A percentile compares a stretch with the other conserved stretches of the same genome.
These are phyloP conservation scores for Sus cebifrons DNA, from an alignment of 2,797 vertebrate genomes.

Conservation along the genomic window DNA sequence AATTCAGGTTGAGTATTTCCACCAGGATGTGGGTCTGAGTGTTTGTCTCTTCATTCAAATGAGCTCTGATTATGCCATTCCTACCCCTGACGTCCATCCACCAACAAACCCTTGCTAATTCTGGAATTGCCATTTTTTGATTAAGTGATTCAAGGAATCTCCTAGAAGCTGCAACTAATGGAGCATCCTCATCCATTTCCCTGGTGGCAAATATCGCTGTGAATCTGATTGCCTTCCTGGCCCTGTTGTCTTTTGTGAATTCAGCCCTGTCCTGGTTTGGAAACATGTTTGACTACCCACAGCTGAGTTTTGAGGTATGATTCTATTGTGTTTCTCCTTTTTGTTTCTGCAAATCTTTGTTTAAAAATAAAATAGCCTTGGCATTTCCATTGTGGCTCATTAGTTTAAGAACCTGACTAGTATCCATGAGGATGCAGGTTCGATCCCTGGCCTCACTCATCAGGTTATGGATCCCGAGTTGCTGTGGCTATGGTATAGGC, in stretches of 20 bases:
- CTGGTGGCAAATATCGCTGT: constrained; percentile 92
- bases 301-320: constrained; percentile 94
- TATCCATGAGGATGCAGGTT: too few species aligned
- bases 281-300: constrained; percentile 93
- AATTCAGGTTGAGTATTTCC: background rate
- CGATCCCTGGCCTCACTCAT: too few species aligned
- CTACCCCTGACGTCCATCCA: background rate
- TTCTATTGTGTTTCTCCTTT: background rate
- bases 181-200: constrained; percentile 91
- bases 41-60: background rate
- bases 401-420: too few species aligned
- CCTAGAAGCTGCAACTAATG: constrained; percentile 93
- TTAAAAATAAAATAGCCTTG: background rate
- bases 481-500: too few species aligned
- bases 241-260: constrained; percentile 93
- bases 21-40: background rate
- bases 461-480: too few species aligned
- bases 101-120: constrained; percentile 29
- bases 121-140: constrained; percentile 75
- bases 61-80: background rate
- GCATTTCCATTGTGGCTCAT: too few species aligned
- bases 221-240: constrained; percentile 93
- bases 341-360: constrained; percentile 14
- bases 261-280: constrained; percentile 94
- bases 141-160: constrained; percentile 92